These are phyloP conservation scores for Volucella zonaria DNA, from an alignment of 2,888 invertebrate species.

Conservation along the genomic window DNA sequence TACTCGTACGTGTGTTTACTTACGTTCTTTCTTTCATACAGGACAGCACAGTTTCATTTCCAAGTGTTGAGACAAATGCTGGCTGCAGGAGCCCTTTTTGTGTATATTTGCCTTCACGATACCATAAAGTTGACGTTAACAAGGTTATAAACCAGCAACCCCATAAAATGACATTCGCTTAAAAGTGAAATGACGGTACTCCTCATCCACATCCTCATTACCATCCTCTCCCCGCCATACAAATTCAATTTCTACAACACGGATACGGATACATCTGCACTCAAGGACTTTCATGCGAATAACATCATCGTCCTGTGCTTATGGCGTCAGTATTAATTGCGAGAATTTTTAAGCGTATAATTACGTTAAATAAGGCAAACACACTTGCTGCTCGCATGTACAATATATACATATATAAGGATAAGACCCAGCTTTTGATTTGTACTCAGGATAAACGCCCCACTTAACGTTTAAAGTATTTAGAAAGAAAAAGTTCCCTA, in stretches of 20 bases:
- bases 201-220: background rate
- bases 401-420: constrained; percentile 7
- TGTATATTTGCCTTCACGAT: constrained; percentile 24
- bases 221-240: background rate
- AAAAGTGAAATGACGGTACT: constrained; percentile 41
- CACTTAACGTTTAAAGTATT: constrained; percentile 39
- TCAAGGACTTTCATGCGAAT: constrained; percentile 16
- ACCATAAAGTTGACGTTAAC: constrained; percentile 40
- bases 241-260: constrained; percentile 35
- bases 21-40: constrained; percentile 10
- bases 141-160: constrained; percentile 44
- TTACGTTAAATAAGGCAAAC: constrained; percentile 57
- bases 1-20: background rate
- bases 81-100: constrained; percentile 24
- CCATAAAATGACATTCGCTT: constrained; percentile 12
- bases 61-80: background rate
- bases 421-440: constrained; percentile 54
- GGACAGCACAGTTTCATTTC: constrained; percentile 8
- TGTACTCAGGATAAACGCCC: constrained; percentile 38
- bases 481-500: background rate
- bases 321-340: constrained; percentile 53
- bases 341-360: constrained; percentile 50
- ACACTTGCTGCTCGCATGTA: constrained; percentile 21
- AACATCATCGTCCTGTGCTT: constrained; percentile 35
- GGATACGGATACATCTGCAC: constrained; percentile 37